Conservation (phyloP, 2,113 vertebrate species). For the Chaetorhynchus papuensis region DNA sequence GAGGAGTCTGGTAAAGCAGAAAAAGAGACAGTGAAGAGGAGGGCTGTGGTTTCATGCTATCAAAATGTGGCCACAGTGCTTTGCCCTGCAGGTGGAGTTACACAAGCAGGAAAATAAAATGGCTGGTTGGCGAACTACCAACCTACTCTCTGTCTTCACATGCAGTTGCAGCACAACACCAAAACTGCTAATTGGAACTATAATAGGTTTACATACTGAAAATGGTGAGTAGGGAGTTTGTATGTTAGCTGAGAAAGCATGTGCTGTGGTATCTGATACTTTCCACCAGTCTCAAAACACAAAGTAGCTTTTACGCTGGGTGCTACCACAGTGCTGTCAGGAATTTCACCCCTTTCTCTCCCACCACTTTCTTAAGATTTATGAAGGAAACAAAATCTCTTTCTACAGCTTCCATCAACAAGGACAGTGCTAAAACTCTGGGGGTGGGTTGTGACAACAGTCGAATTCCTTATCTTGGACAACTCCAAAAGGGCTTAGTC, state of each 20-base stretch:
- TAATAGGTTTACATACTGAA: background rate
- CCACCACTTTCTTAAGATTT: background rate
- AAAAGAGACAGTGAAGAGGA: background rate
- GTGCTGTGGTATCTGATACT: background rate
- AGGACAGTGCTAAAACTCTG: background rate
- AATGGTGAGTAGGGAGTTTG: background rate
- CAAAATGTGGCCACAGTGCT: background rate
- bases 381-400: background rate
- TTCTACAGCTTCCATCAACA: background rate
- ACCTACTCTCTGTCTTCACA: background rate
- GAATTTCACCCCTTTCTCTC: background rate
- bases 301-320: background rate
- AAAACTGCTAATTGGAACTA: background rate
- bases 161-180: background rate
- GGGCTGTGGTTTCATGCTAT: background rate
- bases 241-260: background rate
- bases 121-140: background rate
- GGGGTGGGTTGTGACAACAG: background rate
- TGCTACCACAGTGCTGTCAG: background rate
- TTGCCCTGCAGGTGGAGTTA: background rate
- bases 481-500: background rate
- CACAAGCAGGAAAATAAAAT: background rate
- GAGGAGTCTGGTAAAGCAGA: background rate
- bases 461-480: fast-evolving
- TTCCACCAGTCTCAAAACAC: background rate